Conservation (phyloP, 2,113 vertebrate genomes). For the Gambusia holbrooki region DNA sequence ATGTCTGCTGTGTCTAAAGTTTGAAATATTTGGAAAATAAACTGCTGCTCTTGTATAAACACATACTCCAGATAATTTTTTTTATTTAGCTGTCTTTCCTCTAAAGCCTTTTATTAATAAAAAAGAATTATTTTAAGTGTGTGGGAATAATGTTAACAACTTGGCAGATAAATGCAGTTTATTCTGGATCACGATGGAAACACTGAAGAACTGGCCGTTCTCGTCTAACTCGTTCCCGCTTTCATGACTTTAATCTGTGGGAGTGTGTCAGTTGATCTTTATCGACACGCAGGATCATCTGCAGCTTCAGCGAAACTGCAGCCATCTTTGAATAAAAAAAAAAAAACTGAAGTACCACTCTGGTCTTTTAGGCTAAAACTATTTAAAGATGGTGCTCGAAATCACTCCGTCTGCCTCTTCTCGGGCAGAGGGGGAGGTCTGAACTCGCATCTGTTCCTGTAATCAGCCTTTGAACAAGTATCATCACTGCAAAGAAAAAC, state of each 20-base stretch:
- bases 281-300: conserved; percentile 59
- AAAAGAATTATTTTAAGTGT: neutral
- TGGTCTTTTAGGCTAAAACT: conserved; percentile 27
- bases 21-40: neutral
- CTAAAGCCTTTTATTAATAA: neutral
- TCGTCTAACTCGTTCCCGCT: conserved; percentile 54
- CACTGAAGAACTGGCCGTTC: conserved; percentile 55
- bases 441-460: conserved; percentile 53
- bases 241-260: conserved; percentile 38
- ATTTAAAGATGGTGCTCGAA: conserved; percentile 20
- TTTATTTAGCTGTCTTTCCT: too few species aligned
- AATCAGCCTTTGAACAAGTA: conserved; percentile 61
- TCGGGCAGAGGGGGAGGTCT: conserved; percentile 38
- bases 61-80: neutral
- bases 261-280: conserved; percentile 53
- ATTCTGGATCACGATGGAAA: conserved; percentile 25
- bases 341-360: conserved; percentile 37
- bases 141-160: conserved; percentile 50
- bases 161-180: conserved; percentile 46
- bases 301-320: conserved; percentile 55
- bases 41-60: neutral
- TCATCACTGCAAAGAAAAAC: conserved; percentile 39
- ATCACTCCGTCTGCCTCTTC: neutral
- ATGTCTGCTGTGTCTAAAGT: neutral
- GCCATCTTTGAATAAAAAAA: conserved; percentile 54